Conservation (phyloP, 2,113 vertebrate genomes). For the Aspiorhynchus laticeps region DNA sequence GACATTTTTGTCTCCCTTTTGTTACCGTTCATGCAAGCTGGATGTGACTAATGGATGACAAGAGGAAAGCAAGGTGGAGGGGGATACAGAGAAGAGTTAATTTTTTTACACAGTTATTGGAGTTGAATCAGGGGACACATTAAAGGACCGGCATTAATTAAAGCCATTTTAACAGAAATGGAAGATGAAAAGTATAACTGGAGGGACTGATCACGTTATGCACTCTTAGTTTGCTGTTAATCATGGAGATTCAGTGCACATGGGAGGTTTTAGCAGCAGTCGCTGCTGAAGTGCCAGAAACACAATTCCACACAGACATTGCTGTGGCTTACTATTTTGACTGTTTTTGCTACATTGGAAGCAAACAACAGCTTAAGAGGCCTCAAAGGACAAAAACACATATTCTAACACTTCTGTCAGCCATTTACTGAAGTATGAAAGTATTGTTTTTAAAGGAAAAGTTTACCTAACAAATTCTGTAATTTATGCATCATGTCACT, state of each 20-base stretch:
- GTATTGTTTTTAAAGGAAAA: not conserved
- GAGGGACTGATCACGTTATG: not conserved
- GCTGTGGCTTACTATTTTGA: not conserved
- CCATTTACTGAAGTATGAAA: conserved; percentile 14
- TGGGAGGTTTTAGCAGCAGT: conserved; percentile 32
- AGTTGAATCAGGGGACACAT: conserved; percentile 41
- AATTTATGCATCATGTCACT: not conserved
- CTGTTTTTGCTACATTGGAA: not conserved
- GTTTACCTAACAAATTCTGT: not conserved
- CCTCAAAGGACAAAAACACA: not conserved
- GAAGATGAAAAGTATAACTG: not conserved
- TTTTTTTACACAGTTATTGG: conserved; percentile 30
- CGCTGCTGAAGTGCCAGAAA: not conserved
- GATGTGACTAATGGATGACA: conserved; percentile 33
- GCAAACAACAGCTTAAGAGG: not conserved
- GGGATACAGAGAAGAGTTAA: conserved; percentile 21
- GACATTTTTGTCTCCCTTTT: conserved; percentile 22
- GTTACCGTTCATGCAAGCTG: conserved; percentile 6
- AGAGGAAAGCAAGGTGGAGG: conserved; percentile 7
- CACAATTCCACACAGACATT: not conserved
- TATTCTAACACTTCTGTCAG: not conserved
- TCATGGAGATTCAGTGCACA: conserved; percentile 15
- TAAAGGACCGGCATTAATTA: conserved; percentile 50
- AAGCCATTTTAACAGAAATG: not conserved
- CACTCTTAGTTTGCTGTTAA: conserved; percentile 17